Evolutionary conservation across 2,113 vertebrate genomes (phyloP).

Genomic region (Ceyx cyanopectus): DNA sequence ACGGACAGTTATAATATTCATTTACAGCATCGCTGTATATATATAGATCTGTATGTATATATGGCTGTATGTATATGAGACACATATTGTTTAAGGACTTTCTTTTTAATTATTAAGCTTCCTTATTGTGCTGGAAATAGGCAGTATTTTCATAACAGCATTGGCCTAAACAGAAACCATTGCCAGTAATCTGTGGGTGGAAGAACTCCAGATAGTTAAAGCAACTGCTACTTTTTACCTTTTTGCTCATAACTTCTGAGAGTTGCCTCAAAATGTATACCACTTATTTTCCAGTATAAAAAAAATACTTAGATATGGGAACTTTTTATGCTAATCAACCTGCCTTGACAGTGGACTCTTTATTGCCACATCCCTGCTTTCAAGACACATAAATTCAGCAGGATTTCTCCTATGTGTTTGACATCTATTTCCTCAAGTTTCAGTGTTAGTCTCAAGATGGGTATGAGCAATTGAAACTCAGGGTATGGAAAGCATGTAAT

Average conservation of each 20-base stretch:
- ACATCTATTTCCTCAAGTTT: not conserved
- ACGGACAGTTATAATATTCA: not conserved
- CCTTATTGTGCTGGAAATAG: constrained; percentile 30
- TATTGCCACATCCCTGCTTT: not conserved
- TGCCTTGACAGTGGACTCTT: not conserved
- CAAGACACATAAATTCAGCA: not conserved
- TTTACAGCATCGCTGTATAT: not conserved
- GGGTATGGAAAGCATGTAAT: rapidly evolving
- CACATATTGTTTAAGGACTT: not conserved
- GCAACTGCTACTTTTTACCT: not conserved
- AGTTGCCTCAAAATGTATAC: not conserved
- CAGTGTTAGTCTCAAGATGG: rapidly evolving
- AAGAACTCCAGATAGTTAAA: not conserved
- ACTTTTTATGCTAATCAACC: not conserved
- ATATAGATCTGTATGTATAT: no score
- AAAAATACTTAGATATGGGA: not conserved
- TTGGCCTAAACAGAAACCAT: not conserved
- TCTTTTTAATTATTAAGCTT: constrained; percentile 33
- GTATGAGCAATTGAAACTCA: not conserved
- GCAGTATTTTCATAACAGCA: constrained; percentile 34
- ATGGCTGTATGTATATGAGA: not conserved
- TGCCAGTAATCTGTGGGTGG: not conserved
- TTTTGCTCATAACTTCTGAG: not conserved
- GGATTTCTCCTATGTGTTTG: not conserved
- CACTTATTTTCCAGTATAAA: not conserved